Conservation (phyloP, 2,888 invertebrate genomes). For the Meiosimyza platycephala region DNA sequence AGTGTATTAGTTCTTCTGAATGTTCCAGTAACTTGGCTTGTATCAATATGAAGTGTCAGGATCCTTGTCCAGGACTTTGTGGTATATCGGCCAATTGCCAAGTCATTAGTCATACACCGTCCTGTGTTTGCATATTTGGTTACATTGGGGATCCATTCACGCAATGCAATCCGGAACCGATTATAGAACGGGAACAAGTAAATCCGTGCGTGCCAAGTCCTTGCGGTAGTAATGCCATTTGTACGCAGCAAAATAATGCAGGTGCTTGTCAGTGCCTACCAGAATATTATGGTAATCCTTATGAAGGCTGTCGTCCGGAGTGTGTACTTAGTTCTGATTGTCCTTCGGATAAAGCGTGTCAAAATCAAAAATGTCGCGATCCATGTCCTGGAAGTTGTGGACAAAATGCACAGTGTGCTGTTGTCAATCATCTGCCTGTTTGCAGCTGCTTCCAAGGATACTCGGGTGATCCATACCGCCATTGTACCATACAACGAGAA, state of each 20-base stretch:
- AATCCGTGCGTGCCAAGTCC: slow-evolving; percentile 76
- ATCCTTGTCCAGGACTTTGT: slow-evolving; percentile 83
- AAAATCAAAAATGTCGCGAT: slow-evolving; percentile 77
- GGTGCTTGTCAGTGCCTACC: slow-evolving; percentile 77
- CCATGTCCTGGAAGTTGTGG: slow-evolving; percentile 86
- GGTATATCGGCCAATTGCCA: slow-evolving; percentile 79
- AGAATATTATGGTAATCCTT: slow-evolving; percentile 76
- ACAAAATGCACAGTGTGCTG: slow-evolving; percentile 78
- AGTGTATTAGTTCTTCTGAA: slow-evolving; percentile 79
- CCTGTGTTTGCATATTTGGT: slow-evolving; percentile 71
- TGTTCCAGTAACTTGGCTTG: slow-evolving; percentile 81
- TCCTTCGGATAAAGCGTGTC: slow-evolving; percentile 76
- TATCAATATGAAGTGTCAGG: slow-evolving; percentile 79
- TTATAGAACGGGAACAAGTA: slow-evolving; percentile 56
- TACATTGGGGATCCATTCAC: slow-evolving; percentile 74
- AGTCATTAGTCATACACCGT: slow-evolving; percentile 81
- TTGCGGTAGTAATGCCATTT: slow-evolving; percentile 74
- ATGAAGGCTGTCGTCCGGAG: slow-evolving; percentile 79
- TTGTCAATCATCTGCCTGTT: slow-evolving; percentile 82
- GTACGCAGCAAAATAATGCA: slow-evolving; percentile 64
- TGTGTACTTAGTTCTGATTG: slow-evolving; percentile 79
- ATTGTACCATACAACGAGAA: slow-evolving; percentile 71
- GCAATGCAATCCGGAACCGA: slow-evolving; percentile 67
- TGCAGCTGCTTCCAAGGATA: slow-evolving; percentile 76
- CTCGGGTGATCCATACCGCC: slow-evolving; percentile 79